Conservation (phyloP, 2,888 invertebrate genomes). For the Allophyes oxyacanthae region DNA sequence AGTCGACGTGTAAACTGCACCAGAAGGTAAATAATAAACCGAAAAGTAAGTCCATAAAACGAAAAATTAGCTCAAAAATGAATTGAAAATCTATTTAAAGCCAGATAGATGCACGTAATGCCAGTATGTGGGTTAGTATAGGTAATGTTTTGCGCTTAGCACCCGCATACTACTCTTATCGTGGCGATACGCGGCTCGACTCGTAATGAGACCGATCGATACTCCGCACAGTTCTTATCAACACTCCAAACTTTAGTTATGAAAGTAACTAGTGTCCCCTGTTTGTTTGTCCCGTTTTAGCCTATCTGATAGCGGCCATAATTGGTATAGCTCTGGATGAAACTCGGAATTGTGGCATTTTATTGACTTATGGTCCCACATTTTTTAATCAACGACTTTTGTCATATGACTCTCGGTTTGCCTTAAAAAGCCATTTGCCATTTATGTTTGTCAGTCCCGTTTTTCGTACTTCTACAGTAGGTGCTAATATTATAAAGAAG, state of each 20-base stretch:
- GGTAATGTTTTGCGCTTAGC: slow-evolving; percentile 64
- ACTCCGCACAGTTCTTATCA: slow-evolving; percentile 74
- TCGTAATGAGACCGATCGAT: slow-evolving; percentile 80
- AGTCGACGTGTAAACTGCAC: too few species aligned
- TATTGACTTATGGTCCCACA: too few species aligned
- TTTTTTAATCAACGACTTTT: too few species aligned
- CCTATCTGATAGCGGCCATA: slow-evolving; percentile 37
- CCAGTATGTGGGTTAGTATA: slow-evolving; percentile 64
- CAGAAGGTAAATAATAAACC: too few species aligned
- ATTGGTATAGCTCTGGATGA: slow-evolving; percentile 20
- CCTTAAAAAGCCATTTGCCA: too few species aligned
- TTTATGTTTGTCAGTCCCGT: too few species aligned
- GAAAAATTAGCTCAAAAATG: slow-evolving; percentile 2
- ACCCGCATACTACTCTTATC: slow-evolving; percentile 77
- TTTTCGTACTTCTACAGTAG: too few species aligned
- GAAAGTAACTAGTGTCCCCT: slow-evolving; percentile 66
- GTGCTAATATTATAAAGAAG: too few species aligned
- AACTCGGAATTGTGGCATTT: neutral
- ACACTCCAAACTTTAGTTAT: slow-evolving; percentile 84
- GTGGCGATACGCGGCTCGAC: slow-evolving; percentile 72
- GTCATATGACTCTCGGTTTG: too few species aligned
- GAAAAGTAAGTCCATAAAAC: too few species aligned
- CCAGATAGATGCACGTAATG: slow-evolving; percentile 32
- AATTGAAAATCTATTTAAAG: slow-evolving; percentile 6
- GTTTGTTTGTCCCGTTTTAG: slow-evolving; percentile 43